Evolutionary conservation across 2,888 invertebrate genomes (phyloP).

Genomic region (Tetheella fluctuosa): DNA sequence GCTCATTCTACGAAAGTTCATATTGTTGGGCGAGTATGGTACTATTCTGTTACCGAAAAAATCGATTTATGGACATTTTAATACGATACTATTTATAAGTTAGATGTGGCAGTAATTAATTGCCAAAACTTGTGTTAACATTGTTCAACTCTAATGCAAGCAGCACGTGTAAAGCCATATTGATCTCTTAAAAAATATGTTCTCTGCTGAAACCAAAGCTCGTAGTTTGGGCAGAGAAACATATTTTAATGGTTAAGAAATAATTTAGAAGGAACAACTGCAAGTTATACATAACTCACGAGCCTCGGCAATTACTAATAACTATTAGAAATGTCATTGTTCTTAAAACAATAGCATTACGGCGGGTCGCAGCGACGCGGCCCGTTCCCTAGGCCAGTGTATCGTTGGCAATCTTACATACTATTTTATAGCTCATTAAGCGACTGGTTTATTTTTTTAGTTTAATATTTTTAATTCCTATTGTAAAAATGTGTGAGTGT

Average conservation of each 20-base stretch:
- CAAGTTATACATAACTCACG: conserved; percentile 61
- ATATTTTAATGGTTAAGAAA: conserved; percentile 70
- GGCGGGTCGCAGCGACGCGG: conserved; percentile 35
- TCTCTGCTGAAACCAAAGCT: conserved; percentile 43
- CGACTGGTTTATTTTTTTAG: conserved; percentile 80
- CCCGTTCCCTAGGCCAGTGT: conserved; percentile 76
- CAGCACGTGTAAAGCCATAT: conserved; percentile 73
- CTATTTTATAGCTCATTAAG: conserved; percentile 80
- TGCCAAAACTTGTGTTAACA: conserved; percentile 55
- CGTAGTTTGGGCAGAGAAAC: conserved; percentile 47
- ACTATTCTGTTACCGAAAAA: conserved; percentile 59
- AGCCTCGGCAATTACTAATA: conserved; percentile 68
- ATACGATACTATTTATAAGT: conserved; percentile 55
- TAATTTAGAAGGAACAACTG: conserved; percentile 68
- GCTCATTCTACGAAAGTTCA: conserved; percentile 29
- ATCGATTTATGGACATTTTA: conserved; percentile 42
- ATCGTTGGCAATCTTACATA: conserved; percentile 77
- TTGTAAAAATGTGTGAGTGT: conserved; percentile 81
- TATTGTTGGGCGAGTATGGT: conserved; percentile 44
- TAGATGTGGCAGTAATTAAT: conserved; percentile 60
- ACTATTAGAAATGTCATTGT: conserved; percentile 63
- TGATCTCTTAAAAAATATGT: conserved; percentile 74
- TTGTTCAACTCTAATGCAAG: conserved; percentile 61
- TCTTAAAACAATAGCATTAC: conserved; percentile 54
- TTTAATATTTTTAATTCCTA: conserved; percentile 78